These are phyloP conservation scores for Thamnaconus septentrionalis DNA, from an alignment of 2,113 vertebrate genomes.

Conservation along the genomic window DNA sequence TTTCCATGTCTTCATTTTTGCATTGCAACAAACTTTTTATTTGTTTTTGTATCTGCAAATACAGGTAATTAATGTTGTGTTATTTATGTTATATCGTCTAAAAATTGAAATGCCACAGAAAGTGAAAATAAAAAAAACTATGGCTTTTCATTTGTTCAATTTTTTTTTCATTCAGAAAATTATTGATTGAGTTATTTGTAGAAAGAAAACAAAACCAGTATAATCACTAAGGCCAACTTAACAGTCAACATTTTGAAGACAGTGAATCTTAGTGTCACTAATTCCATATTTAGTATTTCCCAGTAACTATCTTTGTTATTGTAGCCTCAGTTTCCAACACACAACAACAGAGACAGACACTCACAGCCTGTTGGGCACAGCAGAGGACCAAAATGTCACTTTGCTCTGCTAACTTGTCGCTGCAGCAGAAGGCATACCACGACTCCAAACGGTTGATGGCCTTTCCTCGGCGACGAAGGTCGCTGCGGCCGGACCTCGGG, in stretches of 20 bases:
- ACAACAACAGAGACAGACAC: conserved; percentile 20
- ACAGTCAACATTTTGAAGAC: too few species aligned
- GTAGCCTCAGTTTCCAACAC: neutral
- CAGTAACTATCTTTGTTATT: too few species aligned
- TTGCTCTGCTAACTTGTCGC: rapidly evolving
- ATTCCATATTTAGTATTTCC: neutral
- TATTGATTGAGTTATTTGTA: neutral
- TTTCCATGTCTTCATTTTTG: neutral
- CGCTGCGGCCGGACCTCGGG: conserved; percentile 61
- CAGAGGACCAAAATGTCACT: conserved; percentile 53
- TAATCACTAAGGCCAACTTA: neutral
- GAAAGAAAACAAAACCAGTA: neutral
- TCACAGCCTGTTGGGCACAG: conserved; percentile 76
- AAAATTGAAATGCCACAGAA: neutral
- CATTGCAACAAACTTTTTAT: neutral
- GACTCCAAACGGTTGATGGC: conserved; percentile 76
- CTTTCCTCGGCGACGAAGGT: conserved; percentile 72
- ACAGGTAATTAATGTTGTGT: neutral
- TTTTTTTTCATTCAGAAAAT: neutral
- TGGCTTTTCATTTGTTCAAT: neutral
- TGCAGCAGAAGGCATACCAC: conserved; percentile 70
- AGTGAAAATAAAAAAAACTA: neutral
- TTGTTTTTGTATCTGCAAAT: neutral
- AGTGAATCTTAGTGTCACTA: too few species aligned
- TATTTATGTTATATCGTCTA: neutral